A percentile compares a stretch with the other conserved stretches of the same genome.
phyloP scores from a whole-genome alignment of 2,113 vertebrate species.

The Scophthalmus maximus region DNA sequence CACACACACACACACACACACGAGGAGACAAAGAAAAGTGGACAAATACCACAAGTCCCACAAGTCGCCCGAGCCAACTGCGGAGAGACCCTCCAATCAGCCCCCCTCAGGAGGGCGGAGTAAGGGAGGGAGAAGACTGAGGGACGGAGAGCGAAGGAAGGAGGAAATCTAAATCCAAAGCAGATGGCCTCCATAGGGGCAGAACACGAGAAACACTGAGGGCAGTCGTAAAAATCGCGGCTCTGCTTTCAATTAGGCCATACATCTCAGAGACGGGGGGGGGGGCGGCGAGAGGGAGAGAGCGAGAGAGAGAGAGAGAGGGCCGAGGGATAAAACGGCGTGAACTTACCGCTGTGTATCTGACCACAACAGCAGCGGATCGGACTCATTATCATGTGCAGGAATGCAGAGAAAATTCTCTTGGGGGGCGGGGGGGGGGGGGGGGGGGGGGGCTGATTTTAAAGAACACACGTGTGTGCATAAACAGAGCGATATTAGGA shows the following conservation, averaged over 20 bases:
- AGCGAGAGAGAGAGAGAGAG: constrained; percentile 20
- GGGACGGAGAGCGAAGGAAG: constrained; percentile 43
- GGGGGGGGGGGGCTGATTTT: constrained; percentile 5
- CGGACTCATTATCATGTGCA: constrained; percentile 62
- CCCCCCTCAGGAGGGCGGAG: constrained; percentile 62
- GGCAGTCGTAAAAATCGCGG: constrained; percentile 69
- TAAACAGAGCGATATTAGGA: constrained; percentile 41
- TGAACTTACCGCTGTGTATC: constrained; percentile 60
- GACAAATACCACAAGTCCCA: constrained; percentile 75
- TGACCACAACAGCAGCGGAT: constrained; percentile 55
- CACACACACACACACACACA: constrained; percentile 32
- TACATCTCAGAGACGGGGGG: constrained; percentile 68
- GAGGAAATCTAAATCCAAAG: constrained; percentile 83
- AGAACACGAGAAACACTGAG: constrained; percentile 77
- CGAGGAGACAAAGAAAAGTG: constrained; percentile 50
- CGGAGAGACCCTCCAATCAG: constrained; percentile 78
- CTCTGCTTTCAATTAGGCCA: constrained; percentile 84
- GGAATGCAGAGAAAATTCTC: constrained; percentile 50
- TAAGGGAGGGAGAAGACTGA: constrained; percentile 29
- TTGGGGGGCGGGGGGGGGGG: not conserved
- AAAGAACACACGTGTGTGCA: constrained; percentile 25
- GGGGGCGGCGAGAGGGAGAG: no score
- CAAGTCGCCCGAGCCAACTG: constrained; percentile 75
- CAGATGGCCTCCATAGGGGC: constrained; percentile 86
- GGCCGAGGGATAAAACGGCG: constrained; percentile 26